phyloP scores from a whole-genome alignment of 2,888 invertebrate species.

The Platycheirus rosarum region DNA sequence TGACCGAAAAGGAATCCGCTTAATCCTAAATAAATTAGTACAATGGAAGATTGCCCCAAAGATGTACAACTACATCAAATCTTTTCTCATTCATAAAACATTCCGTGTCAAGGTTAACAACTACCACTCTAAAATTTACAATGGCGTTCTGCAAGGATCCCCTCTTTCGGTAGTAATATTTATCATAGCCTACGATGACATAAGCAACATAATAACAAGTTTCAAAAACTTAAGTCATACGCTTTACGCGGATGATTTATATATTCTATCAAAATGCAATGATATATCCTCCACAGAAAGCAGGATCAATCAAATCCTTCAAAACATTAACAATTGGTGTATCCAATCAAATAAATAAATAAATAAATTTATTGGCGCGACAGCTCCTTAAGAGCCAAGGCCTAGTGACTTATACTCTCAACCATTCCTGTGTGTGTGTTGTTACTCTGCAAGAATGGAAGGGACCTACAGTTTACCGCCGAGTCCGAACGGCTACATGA shows the following conservation, averaged over 20 bases:
- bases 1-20: background rate
- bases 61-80: background rate
- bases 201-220: background rate
- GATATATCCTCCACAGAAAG: background rate
- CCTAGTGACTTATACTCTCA: background rate
- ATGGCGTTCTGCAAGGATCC: background rate
- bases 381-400: background rate
- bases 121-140: background rate
- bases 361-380: too few species aligned
- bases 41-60: conserved; percentile 3
- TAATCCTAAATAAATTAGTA: background rate
- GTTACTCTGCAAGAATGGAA: too few species aligned
- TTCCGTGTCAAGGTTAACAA: background rate
- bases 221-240: background rate
- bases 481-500: too few species aligned
- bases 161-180: background rate
- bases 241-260: background rate
- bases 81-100: background rate
- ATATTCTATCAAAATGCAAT: background rate
- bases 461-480: too few species aligned
- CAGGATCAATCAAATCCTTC: background rate
- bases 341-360: too few species aligned
- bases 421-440: too few species aligned
- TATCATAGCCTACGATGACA: conserved; percentile 1
- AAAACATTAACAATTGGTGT: background rate